Percentiles rank a stretch among this genome's conserved stretches.
These are phyloP conservation scores for Periphyllus acericola DNA, from an alignment of 2,888 invertebrate species.

Conservation along the genomic window DNA sequence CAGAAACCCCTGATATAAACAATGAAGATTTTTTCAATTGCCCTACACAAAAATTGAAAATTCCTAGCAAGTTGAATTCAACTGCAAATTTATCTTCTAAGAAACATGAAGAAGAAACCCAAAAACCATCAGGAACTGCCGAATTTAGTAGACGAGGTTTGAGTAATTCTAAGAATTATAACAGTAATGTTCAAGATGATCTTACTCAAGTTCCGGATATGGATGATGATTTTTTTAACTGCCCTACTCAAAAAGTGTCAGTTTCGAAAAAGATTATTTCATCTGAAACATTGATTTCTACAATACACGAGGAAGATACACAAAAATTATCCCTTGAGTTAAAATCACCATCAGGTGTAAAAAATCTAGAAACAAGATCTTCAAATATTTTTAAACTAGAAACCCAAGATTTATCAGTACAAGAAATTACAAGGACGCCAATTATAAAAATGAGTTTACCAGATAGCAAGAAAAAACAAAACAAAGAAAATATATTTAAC, in stretches of 20 bases:
- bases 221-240: no score
- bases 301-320: constrained; percentile 23
- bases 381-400: not conserved
- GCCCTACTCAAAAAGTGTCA: no score
- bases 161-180: no score
- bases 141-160: no score
- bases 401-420: not conserved
- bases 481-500: constrained; percentile 15
- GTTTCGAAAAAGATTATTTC: not conserved
- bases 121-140: not conserved
- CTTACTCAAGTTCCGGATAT: no score
- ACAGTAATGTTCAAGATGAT: no score
- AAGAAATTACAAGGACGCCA: not conserved
- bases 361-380: not conserved
- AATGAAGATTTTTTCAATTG: no score
- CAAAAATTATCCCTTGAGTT: not conserved
- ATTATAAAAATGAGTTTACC: not conserved
- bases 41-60: constrained; percentile 37
- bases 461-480: not conserved
- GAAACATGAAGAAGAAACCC: not conserved
- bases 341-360: not conserved
- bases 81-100: not conserved
- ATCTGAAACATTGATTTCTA: not conserved
- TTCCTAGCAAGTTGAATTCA: not conserved
- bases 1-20: not conserved